These are phyloP conservation scores for Psylliodes chrysocephalus DNA, from an alignment of 2,888 invertebrate species.

Conservation along the genomic window DNA sequence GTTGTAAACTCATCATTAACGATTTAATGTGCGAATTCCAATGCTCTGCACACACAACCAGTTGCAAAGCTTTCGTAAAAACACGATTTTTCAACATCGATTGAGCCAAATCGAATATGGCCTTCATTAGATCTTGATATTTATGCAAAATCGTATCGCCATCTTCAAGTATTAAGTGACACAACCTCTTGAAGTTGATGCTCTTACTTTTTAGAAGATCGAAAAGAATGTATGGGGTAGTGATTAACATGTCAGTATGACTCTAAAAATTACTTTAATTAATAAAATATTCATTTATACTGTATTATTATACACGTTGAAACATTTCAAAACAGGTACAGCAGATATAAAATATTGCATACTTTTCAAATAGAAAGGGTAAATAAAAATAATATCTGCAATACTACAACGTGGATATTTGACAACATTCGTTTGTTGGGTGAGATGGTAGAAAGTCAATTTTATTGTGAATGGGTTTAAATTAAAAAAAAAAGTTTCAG, in stretches of 20 bases:
- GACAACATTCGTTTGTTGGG: no score
- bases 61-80: constrained; percentile 67
- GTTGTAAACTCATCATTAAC: constrained; percentile 68
- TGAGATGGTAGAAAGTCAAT: no score
- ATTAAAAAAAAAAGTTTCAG: no score
- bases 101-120: constrained; percentile 63
- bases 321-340: no score
- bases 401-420: no score
- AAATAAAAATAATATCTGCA: no score
- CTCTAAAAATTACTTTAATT: no score
- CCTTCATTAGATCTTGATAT: constrained; percentile 66
- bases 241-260: constrained; percentile 73
- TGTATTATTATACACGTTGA: no score
- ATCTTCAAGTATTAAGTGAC: constrained; percentile 77
- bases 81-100: constrained; percentile 64
- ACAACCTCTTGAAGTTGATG: constrained; percentile 71
- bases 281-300: no score
- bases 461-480: no score
- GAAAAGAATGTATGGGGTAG: constrained; percentile 72
- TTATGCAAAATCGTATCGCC: constrained; percentile 72
- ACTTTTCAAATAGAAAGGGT: no score
- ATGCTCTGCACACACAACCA: constrained; percentile 69
- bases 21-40: constrained; percentile 73
- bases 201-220: constrained; percentile 65
- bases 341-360: no score